Conservation (phyloP, 1,140 invertebrate genomes). For the Lucilia sericata region DNA sequence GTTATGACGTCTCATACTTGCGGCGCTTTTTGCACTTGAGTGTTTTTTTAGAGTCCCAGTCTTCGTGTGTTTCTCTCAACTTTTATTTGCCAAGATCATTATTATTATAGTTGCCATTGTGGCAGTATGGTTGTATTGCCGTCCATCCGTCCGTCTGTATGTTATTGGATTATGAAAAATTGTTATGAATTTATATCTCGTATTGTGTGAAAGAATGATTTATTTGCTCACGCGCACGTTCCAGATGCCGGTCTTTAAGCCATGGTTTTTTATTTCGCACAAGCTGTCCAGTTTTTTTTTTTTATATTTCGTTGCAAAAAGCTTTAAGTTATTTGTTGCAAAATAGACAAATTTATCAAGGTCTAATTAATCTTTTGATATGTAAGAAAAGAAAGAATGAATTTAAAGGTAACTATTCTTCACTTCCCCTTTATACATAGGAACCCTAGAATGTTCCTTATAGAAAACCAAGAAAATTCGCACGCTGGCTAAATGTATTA, state of each 20-base stretch:
- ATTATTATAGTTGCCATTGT: background rate
- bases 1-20: constrained; percentile 52
- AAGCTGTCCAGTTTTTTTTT: constrained; percentile 31
- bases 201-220: constrained; percentile 57
- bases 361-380: constrained; percentile 49
- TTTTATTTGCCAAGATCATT: constrained; percentile 19
- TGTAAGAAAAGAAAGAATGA: background rate
- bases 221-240: constrained; percentile 67
- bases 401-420: background rate
- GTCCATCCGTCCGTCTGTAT: background rate
- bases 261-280: background rate
- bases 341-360: constrained; percentile 47
- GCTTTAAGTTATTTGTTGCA: constrained; percentile 38
- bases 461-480: constrained; percentile 21
- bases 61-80: background rate
- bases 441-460: too few relatives aligned
- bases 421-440: background rate
- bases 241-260: background rate
- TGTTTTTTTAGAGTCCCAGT: constrained; percentile 14
- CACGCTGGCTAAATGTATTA: constrained; percentile 36
- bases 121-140: background rate
- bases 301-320: constrained; percentile 44
- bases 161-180: background rate
- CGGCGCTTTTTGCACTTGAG: constrained; percentile 65
- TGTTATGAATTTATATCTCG: constrained; percentile 26